A percentile compares a stretch with the other conserved stretches of the same genome.
These are phyloP conservation scores for Lepisosteus oculatus DNA, from an alignment of 2,113 vertebrate genomes.

Conservation along the genomic window DNA sequence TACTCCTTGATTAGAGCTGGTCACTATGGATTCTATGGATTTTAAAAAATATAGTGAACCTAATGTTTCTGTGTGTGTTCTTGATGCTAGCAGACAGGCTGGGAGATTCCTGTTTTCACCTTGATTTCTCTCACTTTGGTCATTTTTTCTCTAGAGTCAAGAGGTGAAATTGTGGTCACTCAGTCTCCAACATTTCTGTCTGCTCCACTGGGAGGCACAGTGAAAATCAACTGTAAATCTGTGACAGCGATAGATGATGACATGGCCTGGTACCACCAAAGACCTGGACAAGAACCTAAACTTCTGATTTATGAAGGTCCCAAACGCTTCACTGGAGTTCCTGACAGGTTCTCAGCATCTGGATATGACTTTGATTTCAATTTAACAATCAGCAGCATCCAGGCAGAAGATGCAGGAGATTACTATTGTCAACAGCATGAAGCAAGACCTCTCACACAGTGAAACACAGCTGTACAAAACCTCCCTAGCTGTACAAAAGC, in stretches of 20 bases:
- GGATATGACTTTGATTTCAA: neutral
- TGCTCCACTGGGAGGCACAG: neutral
- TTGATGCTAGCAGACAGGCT: too few species aligned
- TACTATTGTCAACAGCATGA: conserved; percentile 7
- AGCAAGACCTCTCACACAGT: too few species aligned
- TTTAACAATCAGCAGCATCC: conserved; percentile 16
- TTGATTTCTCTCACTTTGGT: too few species aligned
- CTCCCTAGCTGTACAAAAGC: too few species aligned
- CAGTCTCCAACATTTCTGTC: neutral
- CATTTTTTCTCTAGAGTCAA: neutral
- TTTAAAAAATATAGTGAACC: too few species aligned
- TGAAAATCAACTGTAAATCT: neutral
- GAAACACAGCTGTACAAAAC: too few species aligned
- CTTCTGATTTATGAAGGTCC: neutral
- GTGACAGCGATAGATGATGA: neutral
- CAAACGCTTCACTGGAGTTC: neutral
- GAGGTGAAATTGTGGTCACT: neutral
- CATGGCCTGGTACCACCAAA: neutral
- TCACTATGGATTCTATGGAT: too few species aligned
- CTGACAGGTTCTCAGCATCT: neutral
- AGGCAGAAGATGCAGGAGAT: neutral
- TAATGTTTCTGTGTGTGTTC: too few species aligned
- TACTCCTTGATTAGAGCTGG: too few species aligned
- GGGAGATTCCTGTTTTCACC: too few species aligned
- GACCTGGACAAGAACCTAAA: neutral